Evolutionary conservation across 2,113 vertebrate genomes (phyloP).

Genomic region (Eulemur rufifrons): DNA sequence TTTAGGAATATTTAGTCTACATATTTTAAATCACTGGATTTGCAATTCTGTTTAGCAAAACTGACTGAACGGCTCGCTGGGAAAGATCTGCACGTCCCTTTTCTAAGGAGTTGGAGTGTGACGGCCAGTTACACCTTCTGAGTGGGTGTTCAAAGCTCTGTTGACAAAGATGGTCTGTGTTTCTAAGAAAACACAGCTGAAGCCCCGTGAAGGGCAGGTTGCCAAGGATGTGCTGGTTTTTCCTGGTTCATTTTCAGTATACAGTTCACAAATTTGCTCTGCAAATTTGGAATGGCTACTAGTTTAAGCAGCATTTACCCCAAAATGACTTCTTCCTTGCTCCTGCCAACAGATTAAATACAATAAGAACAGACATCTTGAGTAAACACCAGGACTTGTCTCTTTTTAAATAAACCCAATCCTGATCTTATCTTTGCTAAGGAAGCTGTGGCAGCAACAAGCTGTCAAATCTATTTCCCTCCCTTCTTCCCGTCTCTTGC

Average conservation of each 20-base stretch:
- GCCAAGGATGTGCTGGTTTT: not conserved
- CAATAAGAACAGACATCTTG: not conserved
- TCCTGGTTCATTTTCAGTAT: not conserved
- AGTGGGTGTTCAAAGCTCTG: not conserved
- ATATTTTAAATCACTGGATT: not conserved
- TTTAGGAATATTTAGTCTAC: not conserved
- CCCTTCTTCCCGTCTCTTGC: not conserved
- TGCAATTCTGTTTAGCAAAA: not conserved
- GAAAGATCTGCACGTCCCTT: not conserved
- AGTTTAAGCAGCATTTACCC: not conserved
- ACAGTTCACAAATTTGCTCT: not conserved
- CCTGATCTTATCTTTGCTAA: slow-evolving; percentile 4
- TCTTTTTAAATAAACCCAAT: slow-evolving; percentile 29
- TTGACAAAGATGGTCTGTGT: not conserved
- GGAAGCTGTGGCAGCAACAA: not conserved
- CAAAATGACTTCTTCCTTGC: not conserved
- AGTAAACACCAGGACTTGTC: not conserved
- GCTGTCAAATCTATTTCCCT: not conserved
- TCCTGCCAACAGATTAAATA: not conserved
- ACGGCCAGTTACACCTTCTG: not conserved
- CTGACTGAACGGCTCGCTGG: not conserved
- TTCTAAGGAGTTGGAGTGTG: not conserved
- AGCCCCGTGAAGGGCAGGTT: not conserved
- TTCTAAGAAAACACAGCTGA: not conserved
- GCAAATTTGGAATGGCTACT: not conserved